Evolutionary conservation across 2,797 vertebrate species (phyloP), one percentile per base, ranked within the genome.

Genomic region (Etheostoma nigrum): DNA sequence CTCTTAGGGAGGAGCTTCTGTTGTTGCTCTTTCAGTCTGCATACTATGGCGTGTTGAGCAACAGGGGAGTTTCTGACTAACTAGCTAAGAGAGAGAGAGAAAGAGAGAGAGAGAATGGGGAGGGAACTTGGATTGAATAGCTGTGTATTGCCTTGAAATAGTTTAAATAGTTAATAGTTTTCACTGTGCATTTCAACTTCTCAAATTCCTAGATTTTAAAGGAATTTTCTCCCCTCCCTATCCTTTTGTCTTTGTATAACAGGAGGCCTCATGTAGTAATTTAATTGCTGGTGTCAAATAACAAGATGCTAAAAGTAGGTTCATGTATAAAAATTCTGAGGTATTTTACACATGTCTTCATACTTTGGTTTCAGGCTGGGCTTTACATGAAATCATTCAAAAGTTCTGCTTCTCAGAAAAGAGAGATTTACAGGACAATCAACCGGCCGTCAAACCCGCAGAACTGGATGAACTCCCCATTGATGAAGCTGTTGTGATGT

Each of bases 1-100:
- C 10, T 67, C 57, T 66, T 73, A 83, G 65, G 88, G 88, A 83
- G 87, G 87, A 75, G 87, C 82, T 27, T 85, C 51, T 67, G 69
- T 23, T 70, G 18, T 64, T 76, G 51, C 54, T 51, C 68, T 61
- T 71, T 42, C 40, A 67, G 44, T 54, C 67, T 27, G 61, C 42
- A 78, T 67, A 78, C 23, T 59, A 12, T 18, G 40, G 49, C 6
- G 5, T 66, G 62, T 72, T 47, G 19, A 69, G 76, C 40, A 86
- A 76, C 23, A 81, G 40, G 27, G 60, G 53, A 78, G 72, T 78
- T 72, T 16, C 72, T 59, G 62, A 80, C 53, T 78, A 59, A 64
- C 51, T 65, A 30, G 13, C 2, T 2, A 7, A 33, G 27, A 69
- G 76, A 63, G 62, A 69, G 76, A 62, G 33, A 47, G 42, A 18